phyloP scores from a whole-genome alignment of 37 sponge, comb jelly and placozoan genomes.

The Halisarca cf. caerulea region DNA sequence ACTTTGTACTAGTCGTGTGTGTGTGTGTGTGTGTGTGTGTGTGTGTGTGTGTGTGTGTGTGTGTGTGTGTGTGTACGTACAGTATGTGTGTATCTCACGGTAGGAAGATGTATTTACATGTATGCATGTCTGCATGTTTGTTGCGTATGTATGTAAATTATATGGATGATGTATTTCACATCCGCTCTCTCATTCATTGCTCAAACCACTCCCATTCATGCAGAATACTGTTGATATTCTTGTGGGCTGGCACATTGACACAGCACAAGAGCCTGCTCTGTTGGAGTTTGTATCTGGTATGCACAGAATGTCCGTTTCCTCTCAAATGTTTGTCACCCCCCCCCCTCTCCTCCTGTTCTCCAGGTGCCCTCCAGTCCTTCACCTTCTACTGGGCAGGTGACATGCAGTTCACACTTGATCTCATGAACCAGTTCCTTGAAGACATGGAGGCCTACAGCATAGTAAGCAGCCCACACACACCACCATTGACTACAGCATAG shows the following conservation, averaged over 20 bases:
- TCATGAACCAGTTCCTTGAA: constrained; percentile 86
- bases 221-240: constrained; percentile 84
- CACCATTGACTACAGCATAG: too few relatives aligned
- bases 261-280: constrained; percentile 60
- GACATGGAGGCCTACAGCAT: constrained; percentile 87
- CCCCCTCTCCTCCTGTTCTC: not conserved
- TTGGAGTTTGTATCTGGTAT: constrained; percentile 54
- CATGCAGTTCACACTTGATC: constrained; percentile 69
- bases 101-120: too few relatives aligned
- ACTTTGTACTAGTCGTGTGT: too few relatives aligned
- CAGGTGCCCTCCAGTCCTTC: constrained; percentile 60
- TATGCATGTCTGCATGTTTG: too few relatives aligned
- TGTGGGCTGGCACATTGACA: constrained; percentile 95
- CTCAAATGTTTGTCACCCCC: not conserved
- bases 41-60: too few relatives aligned
- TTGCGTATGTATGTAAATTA: too few relatives aligned
- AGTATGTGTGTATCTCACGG: too few relatives aligned
- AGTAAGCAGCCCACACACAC: constrained; percentile 25
- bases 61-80: too few relatives aligned
- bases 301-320: not conserved
- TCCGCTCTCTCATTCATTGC: not conserved
- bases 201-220: not conserved
- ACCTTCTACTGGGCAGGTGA: constrained; percentile 69
- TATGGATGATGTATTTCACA: not conserved
- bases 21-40: not conserved